These are phyloP conservation scores for Lethocerus indicus DNA, from an alignment of 1,140 invertebrate genomes.

Conservation along the genomic window DNA sequence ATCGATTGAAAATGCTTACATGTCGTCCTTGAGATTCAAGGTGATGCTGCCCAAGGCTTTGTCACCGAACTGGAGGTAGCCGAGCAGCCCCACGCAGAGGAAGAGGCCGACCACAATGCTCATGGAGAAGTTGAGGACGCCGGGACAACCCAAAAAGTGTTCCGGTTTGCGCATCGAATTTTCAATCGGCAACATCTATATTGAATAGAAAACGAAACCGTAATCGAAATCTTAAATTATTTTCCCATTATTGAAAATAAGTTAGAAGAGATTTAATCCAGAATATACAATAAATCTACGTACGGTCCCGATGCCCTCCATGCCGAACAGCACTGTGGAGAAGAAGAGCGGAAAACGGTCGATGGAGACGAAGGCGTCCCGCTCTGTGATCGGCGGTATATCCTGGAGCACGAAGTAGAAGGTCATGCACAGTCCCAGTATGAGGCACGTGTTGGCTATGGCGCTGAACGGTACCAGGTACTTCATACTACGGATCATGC, in stretches of 20 bases:
- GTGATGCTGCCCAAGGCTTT: conserved; percentile 49
- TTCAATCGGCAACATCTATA: conserved; percentile 67
- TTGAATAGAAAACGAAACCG: neutral
- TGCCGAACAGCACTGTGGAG: conserved; percentile 54
- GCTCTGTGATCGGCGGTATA: conserved; percentile 10
- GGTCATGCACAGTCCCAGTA: conserved; percentile 37
- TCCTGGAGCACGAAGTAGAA: conserved; percentile 47
- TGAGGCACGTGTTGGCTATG: conserved; percentile 30
- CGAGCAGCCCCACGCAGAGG: conserved; percentile 73
- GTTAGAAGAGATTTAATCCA: neutral
- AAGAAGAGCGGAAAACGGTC: conserved; percentile 18
- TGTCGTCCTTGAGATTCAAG: conserved; percentile 48
- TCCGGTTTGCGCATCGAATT: conserved; percentile 74
- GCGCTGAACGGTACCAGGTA: conserved; percentile 36
- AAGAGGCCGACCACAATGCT: conserved; percentile 64
- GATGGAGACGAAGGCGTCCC: conserved; percentile 6
- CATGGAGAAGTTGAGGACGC: conserved; percentile 78
- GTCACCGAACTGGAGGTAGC: conserved; percentile 61
- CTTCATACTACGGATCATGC: conserved; percentile 45
- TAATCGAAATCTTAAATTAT: neutral
- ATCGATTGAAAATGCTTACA: conserved; percentile 31
- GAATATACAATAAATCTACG: conserved; percentile 7
- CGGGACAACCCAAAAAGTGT: conserved; percentile 60
- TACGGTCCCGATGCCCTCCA: conserved; percentile 61
- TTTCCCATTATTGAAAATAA: neutral